phyloP scores from a whole-genome alignment of 2,113 vertebrate genomes.

The Carettochelys insculpta region DNA sequence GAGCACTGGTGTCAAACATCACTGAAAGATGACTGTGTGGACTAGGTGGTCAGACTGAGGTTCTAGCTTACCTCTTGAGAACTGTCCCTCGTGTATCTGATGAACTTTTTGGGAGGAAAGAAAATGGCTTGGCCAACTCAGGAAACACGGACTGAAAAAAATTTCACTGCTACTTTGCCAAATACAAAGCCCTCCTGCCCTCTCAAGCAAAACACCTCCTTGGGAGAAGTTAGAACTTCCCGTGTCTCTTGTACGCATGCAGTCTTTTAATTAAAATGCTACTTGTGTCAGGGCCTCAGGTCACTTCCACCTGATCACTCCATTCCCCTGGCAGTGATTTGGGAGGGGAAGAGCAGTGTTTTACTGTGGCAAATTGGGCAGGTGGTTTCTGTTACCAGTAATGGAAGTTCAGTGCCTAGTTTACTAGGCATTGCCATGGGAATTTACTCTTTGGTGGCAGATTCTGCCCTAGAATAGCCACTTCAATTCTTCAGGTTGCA shows the following conservation, averaged over 20 bases:
- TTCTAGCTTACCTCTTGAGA: not conserved
- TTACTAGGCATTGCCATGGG: not conserved
- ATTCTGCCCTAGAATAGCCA: not conserved
- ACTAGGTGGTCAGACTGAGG: not conserved
- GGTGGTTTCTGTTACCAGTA: not conserved
- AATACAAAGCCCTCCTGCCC: not conserved
- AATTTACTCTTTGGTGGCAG: not conserved
- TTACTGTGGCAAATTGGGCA: not conserved
- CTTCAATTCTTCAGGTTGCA: not conserved
- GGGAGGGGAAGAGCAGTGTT: not conserved
- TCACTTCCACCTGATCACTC: not conserved
- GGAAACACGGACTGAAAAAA: not conserved
- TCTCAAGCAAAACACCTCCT: slow-evolving; percentile 22
- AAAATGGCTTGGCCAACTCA: not conserved
- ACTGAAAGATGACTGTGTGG: not conserved
- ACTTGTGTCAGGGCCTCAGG: rapidly evolving
- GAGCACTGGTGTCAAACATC: not conserved
- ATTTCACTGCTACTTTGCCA: not conserved
- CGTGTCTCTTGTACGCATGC: rapidly evolving
- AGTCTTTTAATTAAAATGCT: not conserved
- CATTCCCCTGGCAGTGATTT: not conserved
- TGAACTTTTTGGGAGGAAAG: not conserved
- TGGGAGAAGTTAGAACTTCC: slow-evolving; percentile 13
- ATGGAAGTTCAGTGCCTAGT: rapidly evolving
- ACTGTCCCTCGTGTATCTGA: not conserved